Conservation (phyloP, 2,113 vertebrate genomes). For the Paratilapia polleni region DNA sequence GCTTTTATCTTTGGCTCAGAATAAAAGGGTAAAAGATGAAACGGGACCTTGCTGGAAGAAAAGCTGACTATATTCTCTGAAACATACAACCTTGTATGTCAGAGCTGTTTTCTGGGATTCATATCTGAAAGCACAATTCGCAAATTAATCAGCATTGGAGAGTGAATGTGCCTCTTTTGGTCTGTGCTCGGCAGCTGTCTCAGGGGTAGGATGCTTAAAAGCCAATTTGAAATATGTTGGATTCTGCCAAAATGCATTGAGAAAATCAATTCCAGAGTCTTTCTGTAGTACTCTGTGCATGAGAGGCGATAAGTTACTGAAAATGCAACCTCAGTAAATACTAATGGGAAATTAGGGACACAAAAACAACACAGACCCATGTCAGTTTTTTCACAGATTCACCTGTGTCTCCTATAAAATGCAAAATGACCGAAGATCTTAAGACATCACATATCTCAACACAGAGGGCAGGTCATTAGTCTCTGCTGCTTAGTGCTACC, state of each 20-base stretch:
- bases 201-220: constrained; percentile 20
- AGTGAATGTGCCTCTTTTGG: not conserved
- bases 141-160: constrained; percentile 26
- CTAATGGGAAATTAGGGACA: not conserved
- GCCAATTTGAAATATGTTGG: constrained; percentile 22
- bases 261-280: constrained; percentile 8
- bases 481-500: no score
- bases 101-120: not conserved
- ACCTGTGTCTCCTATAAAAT: not conserved
- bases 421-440: not conserved
- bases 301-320: not conserved
- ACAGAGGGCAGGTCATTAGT: no score
- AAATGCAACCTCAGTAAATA: not conserved
- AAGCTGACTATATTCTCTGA: not conserved
- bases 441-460: no score
- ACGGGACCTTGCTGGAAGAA: not conserved
- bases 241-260: constrained; percentile 9
- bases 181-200: constrained; percentile 4
- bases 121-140: not conserved
- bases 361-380: not conserved
- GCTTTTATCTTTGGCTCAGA: constrained; percentile 25
- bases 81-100: not conserved
- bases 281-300: not conserved
- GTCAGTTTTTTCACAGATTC: not conserved
- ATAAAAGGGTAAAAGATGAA: constrained; percentile 13